Evolutionary conservation across 2,113 vertebrate genomes (phyloP).

Genomic region (Lasiurus borealis): DNA sequence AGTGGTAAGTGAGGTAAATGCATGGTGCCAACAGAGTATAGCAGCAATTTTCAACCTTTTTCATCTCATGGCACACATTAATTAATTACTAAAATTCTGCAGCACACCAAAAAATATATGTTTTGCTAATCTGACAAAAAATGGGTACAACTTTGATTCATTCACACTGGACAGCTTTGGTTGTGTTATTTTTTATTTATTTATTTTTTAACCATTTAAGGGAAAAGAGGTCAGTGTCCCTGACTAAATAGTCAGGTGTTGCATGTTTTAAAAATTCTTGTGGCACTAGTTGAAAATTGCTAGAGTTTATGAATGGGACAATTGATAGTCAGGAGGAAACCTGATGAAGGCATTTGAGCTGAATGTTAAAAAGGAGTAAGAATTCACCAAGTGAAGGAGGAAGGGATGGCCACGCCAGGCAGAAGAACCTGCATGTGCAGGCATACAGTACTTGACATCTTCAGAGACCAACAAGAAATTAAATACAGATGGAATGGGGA

Average conservation of each 20-base stretch:
- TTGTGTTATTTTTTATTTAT: background rate
- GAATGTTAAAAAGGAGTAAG: background rate
- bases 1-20: background rate
- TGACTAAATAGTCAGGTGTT: background rate
- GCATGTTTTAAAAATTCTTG: background rate
- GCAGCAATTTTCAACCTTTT: background rate
- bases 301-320: background rate
- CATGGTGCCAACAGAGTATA: background rate
- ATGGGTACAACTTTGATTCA: background rate
- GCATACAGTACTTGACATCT: background rate
- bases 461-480: conserved; percentile 9
- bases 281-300: background rate
- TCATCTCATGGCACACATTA: background rate
- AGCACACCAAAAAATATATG: background rate
- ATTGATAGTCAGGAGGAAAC: conserved; percentile 7
- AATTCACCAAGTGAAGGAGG: background rate
- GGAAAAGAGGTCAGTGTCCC: background rate
- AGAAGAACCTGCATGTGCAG: background rate
- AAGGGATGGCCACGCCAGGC: background rate
- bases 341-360: background rate
- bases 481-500: conserved; percentile 50
- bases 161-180: background rate
- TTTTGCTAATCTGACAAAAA: background rate
- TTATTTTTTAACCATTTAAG: background rate
- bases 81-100: background rate